A percentile compares a stretch with the other conserved stretches of the same genome.
Evolutionary conservation across 2,797 vertebrate genomes (phyloP).

Genomic region (Babyrousa celebensis): DNA sequence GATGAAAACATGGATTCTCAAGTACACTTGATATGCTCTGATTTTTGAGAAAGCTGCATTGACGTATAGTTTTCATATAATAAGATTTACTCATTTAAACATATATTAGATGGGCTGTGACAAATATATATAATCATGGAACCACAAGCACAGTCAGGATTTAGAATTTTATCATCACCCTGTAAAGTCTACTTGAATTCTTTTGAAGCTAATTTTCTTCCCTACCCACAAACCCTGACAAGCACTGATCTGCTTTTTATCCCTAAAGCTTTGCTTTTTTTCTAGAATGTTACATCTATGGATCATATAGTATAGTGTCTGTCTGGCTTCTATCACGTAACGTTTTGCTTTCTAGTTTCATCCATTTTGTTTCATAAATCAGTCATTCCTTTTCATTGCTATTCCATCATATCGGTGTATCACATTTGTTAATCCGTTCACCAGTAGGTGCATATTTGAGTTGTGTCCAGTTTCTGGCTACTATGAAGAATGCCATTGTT

Average conservation of each 20-base stretch:
- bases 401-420: not conserved
- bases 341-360: slow-evolving; percentile 16
- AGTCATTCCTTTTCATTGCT: not conserved
- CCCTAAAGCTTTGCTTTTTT: slow-evolving; percentile 8
- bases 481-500: not conserved
- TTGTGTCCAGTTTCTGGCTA: not conserved
- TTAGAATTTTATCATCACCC: not conserved
- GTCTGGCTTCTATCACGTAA: not conserved
- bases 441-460: not conserved
- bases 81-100: not conserved
- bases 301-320: not conserved
- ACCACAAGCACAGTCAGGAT: not conserved
- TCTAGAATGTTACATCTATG: not conserved
- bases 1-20: slow-evolving; percentile 13
- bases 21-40: not conserved
- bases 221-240: not conserved
- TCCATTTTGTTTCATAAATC: not conserved
- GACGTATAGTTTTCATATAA: not conserved
- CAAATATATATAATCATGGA: not conserved
- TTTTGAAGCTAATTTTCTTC: slow-evolving; percentile 41
- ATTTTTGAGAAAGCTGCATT: slow-evolving; percentile 32
- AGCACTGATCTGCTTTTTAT: slow-evolving; percentile 15
- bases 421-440: not conserved
- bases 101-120: not conserved
- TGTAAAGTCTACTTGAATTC: not conserved